These are phyloP conservation scores for Panthera leo DNA, from an alignment of 2,113 vertebrate species.

Conservation along the genomic window DNA sequence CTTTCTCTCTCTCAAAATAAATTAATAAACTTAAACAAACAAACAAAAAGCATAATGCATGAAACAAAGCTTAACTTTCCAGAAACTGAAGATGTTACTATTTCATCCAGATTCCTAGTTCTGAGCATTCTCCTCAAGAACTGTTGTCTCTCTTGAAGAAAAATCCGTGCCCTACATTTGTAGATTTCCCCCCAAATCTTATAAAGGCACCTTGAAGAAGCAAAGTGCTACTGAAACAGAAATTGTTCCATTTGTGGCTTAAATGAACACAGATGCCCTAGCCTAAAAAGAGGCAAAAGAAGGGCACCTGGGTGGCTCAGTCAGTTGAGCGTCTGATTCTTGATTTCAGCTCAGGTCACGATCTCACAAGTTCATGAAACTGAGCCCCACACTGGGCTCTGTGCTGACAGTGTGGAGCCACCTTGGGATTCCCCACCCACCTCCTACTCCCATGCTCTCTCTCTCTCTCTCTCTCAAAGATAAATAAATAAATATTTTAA, in stretches of 20 bases:
- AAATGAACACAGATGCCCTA: neutral
- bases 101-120: constrained; percentile 30
- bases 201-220: neutral
- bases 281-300: neutral
- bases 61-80: constrained; percentile 30
- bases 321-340: no score
- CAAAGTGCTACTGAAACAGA: constrained; percentile 1
- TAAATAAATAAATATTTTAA: no score
- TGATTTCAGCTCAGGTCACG: no score
- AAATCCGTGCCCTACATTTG: neutral
- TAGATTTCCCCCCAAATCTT: neutral
- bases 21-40: no score
- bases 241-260: neutral
- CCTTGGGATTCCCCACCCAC: no score
- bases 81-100: neutral
- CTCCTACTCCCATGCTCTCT: no score
- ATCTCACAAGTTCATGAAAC: no score
- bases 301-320: neutral
- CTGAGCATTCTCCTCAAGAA: neutral
- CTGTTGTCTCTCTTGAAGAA: neutral
- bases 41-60: neutral
- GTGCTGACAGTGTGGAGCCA: no score
- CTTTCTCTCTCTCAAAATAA: no score
- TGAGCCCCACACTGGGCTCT: no score
- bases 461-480: no score